phyloP scores from a whole-genome alignment of 2,113 vertebrate genomes.

The Pongo abelii region DNA sequence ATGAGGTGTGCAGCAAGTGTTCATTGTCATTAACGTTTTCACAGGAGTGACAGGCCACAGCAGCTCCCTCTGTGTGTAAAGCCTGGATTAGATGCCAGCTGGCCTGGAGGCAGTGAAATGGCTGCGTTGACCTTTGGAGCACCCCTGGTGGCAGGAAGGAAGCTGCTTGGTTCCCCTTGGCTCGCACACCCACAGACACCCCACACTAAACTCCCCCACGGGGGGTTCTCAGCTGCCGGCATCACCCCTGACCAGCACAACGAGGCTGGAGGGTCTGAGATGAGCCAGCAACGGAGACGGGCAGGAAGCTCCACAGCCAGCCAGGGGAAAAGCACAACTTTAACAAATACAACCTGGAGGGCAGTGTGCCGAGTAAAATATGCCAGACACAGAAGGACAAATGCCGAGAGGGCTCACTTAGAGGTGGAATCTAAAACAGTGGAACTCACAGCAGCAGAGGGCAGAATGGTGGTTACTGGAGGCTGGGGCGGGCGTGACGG shows the following conservation, averaged over 20 bases:
- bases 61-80: neutral
- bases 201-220: neutral
- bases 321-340: neutral
- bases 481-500: accelerated
- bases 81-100: neutral
- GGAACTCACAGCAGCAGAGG: neutral
- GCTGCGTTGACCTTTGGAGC: neutral
- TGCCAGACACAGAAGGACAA: neutral
- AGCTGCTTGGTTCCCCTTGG: neutral
- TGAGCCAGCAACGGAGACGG: neutral
- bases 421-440: neutral
- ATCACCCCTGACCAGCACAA: neutral
- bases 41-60: neutral
- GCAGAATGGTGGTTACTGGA: neutral
- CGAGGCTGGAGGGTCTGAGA: neutral
- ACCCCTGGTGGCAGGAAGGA: slow-evolving; percentile 10
- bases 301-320: neutral
- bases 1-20: neutral
- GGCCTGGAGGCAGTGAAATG: neutral
- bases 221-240: neutral
- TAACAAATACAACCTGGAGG: neutral
- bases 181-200: neutral
- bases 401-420: neutral
- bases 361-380: too few species aligned
- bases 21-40: neutral